phyloP scores from a whole-genome alignment of 2,113 vertebrate species.

The Rhinopithecus roxellana region DNA sequence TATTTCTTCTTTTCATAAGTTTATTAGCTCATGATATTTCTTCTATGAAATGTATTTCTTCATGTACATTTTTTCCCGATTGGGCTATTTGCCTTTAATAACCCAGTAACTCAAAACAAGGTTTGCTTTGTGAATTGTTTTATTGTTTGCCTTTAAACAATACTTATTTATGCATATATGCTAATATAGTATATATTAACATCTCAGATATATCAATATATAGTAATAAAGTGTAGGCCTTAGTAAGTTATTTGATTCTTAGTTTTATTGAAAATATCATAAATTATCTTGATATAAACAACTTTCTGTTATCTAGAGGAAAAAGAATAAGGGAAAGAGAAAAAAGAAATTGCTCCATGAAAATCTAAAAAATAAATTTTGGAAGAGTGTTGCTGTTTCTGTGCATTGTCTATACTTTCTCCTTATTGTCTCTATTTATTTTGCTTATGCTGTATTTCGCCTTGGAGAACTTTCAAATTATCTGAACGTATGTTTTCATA shows the following conservation, averaged over 20 bases:
- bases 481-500: not conserved
- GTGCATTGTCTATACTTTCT: not conserved
- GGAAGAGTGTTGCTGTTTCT: not conserved
- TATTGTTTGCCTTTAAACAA: conserved; percentile 35
- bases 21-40: not conserved
- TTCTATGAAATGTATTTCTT: not conserved
- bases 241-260: conserved; percentile 43
- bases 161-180: conserved; percentile 3
- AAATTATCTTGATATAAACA: conserved; percentile 60
- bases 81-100: not conserved
- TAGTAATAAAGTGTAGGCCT: not conserved
- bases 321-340: too few species aligned
- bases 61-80: not conserved
- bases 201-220: not conserved
- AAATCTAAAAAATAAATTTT: too few species aligned
- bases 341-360: too few species aligned
- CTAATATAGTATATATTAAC: not conserved
- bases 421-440: not conserved
- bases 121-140: not conserved
- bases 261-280: conserved; percentile 46
- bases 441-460: not conserved
- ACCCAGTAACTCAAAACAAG: not conserved
- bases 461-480: conserved; percentile 2
- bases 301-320: not conserved
- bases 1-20: not conserved